Evolutionary conservation across 2,888 invertebrate genomes (phyloP), one percentile per base, ranked within the genome.

Genomic region (Caradrina kadenii): DNA sequence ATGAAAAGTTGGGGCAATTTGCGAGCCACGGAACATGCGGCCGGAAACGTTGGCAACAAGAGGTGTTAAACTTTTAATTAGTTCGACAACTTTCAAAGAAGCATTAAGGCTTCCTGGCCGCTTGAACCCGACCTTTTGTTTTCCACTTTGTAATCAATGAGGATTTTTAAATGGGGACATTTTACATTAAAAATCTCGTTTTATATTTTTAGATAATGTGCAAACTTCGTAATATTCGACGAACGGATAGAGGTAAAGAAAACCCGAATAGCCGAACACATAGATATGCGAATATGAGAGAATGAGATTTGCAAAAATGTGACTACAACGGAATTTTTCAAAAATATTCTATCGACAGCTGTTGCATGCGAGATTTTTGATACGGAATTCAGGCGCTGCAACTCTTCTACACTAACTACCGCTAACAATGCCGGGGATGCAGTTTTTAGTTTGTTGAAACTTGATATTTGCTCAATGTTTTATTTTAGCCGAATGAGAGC

Each of bases 21-120:
- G 87, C 83, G 83, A 86, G 82, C 85, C 80, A 65, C 78, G 78
- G 88, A 86, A 86, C 87, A 88, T 84, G 88, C 80, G 74, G 84
- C 88, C 85, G 84, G 86, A 86, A 87, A 83, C 86, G 87, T 77
- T 86, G 79, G 87, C 88, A 91, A 90, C 91, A 90, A 91, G 91
- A 93, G 92, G 92, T 93, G 93, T 89, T 91, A 90, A 94, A 94
- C 91, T 94, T 94, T 93, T 93, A 94, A 94, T 94, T 94, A 94
- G 92, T 94, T 94, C 84, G 77, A 82, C 82, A 92, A 93, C 90
- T 93, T 89, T 86, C 86, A 87, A 92, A 91, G 90, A 91, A 90
- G 88, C 90, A 88, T 92, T 93, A 93, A 87, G 88, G 90, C 80
- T 92, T 90, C 88, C 88, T 85, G 83, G 77, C 83, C 76, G 84